Evolutionary conservation across 2,113 vertebrate species (phyloP), one percentile per base, ranked within the genome.

Genomic region (Nerophis lumbriciformis): DNA sequence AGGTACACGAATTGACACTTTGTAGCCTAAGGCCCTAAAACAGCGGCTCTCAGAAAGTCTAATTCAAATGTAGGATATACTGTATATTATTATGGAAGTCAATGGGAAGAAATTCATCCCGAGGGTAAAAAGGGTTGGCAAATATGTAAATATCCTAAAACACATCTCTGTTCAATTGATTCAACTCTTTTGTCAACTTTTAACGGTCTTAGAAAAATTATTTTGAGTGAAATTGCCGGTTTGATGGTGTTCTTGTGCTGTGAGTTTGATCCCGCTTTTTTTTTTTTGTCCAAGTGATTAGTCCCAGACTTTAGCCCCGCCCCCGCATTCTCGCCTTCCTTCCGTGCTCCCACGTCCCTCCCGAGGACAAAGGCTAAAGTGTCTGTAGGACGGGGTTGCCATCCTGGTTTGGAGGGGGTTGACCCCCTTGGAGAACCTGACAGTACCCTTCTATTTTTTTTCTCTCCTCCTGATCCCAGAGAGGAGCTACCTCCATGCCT

Each of bases 331-430:
- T 78, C 78, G 55, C 80, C 13, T 54, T 72, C 71, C 76, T 57
- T 68, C 59, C 74, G 66, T 65, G 73, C 65, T 78, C 75, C 77
- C 69, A 65, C 78, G 82, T 77, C 77, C 73, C 75, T 75, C 81
- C 64, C 66, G 6, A 69, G 82, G 86, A 90, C 87, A 90, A 90
- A 89, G 87, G 82, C 84, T 85, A 85, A 87, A 87, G 87, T 88
- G 87, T 89, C 79, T 86, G 77, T 74, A 68, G 72, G 83, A 82
- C 75, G 67, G 70, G 78, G 84, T 83, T 78, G 77, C 36, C 77
- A 78, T 78, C 80, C 75, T 83, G 78, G 78, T 68, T 77, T 74
- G 76, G 76, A 66, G 83, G 84, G 85, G 81, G 83, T 80, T 80
- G 83, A 85, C 86, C 83, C 86, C 83, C 77, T 80, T 61, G 15